These are phyloP conservation scores for Sipha flava DNA, from an alignment of 1,140 invertebrate genomes.

Conservation along the genomic window DNA sequence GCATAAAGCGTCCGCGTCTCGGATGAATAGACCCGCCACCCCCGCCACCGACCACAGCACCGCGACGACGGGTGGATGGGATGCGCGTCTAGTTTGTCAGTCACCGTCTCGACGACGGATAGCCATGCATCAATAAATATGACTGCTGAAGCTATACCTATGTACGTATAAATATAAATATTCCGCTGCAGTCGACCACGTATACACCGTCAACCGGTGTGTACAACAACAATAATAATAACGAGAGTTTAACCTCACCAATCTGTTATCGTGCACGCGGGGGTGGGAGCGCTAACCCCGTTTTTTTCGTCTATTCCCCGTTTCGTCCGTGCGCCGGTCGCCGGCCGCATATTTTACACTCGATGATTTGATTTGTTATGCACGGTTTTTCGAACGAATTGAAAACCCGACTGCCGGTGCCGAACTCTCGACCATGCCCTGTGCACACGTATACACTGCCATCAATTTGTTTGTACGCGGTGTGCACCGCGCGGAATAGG, in stretches of 20 bases:
- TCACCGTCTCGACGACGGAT: background rate
- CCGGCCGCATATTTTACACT: slow-evolving; percentile 23
- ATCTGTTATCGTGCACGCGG: background rate
- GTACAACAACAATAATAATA: background rate
- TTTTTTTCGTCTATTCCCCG: background rate
- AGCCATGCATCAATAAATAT: slow-evolving; percentile 26
- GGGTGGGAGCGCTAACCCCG: background rate
- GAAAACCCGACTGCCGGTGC: no score
- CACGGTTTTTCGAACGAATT: slow-evolving; percentile 18
- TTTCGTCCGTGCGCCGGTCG: background rate
- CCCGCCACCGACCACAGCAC: background rate
- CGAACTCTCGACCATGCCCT: no score
- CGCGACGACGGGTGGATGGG: no score
- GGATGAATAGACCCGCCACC: slow-evolving; percentile 18
- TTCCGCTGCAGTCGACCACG: no score
- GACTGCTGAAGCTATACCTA: background rate
- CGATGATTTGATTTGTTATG: slow-evolving; percentile 21
- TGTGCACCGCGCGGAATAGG: no score
- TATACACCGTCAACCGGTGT: background rate
- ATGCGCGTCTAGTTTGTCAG: background rate
- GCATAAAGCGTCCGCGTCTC: slow-evolving; percentile 21
- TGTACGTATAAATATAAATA: background rate
- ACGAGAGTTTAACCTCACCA: slow-evolving; percentile 16
- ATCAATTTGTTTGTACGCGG: no score
- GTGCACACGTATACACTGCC: no score